Percentiles rank a stretch among this genome's conserved stretches.
These are phyloP conservation scores for Strigamia transsilvanica DNA, from an alignment of 2,888 invertebrate species.

Conservation along the genomic window DNA sequence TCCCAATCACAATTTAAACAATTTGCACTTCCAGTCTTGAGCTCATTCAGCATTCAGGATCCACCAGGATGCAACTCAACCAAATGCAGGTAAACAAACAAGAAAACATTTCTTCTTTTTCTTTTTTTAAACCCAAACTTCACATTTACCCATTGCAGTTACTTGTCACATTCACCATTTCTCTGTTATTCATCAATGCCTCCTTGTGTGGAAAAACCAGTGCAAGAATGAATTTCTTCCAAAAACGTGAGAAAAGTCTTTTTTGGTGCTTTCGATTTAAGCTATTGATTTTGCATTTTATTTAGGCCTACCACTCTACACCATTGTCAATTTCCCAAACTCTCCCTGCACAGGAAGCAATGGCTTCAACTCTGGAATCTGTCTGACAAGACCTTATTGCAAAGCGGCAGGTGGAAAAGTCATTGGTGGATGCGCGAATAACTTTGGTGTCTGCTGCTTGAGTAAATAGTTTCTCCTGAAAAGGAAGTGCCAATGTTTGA, in stretches of 20 bases:
- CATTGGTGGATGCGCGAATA: background rate
- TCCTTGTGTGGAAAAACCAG: background rate
- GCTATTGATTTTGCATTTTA: too few relatives aligned
- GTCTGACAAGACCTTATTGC: background rate
- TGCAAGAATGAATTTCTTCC: background rate
- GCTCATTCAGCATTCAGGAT: background rate
- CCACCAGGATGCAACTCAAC: background rate
- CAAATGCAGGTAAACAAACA: background rate
- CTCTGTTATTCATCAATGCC: background rate
- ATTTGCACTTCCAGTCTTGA: background rate
- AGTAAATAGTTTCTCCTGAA: background rate
- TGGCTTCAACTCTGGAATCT: background rate
- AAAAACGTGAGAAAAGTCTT: background rate
- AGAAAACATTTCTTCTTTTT: background rate
- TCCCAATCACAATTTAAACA: slow-evolving; percentile 11
- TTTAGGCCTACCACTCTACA: background rate
- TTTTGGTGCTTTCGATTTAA: background rate
- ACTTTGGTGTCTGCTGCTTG: background rate
- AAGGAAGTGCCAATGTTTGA: background rate
- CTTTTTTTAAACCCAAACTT: background rate
- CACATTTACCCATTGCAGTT: background rate
- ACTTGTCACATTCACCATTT: background rate
- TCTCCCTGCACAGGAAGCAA: background rate
- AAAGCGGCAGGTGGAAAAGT: background rate
- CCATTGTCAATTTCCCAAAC: slow-evolving; percentile 6